Percentiles rank a stretch among this genome's conserved stretches.
These are phyloP conservation scores for Ricordea florida DNA, from an alignment of 92 coral and sea anemone species.

Conservation along the genomic window DNA sequence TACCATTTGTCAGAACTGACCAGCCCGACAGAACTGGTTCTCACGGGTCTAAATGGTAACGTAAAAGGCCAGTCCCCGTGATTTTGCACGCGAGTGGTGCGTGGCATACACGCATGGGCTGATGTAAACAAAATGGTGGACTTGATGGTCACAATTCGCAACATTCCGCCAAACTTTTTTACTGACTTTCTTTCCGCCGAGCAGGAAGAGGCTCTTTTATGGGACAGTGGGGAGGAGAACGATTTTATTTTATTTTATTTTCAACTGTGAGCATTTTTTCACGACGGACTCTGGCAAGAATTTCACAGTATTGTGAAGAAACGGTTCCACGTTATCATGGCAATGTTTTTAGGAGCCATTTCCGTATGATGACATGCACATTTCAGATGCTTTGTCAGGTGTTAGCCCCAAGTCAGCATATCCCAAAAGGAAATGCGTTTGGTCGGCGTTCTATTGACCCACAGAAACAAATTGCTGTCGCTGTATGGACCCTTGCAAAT, in stretches of 20 bases:
- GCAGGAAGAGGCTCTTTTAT: not conserved
- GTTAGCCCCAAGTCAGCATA: conserved; percentile 18
- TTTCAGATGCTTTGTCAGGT: conserved; percentile 20
- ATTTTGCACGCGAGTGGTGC: too few relatives aligned
- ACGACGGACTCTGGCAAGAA: not conserved
- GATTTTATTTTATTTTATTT: not conserved
- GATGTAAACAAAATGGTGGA: not conserved
- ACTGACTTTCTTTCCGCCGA: not conserved
- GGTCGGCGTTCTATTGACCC: conserved; percentile 9
- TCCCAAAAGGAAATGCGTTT: conserved; percentile 36
- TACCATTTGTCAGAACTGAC: not conserved
- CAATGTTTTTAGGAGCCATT: conserved; percentile 11
- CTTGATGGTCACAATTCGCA: not conserved
- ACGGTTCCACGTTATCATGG: conserved; percentile 5
- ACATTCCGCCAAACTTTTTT: not conserved
- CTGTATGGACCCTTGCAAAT: too few relatives aligned
- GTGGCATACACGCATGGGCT: not conserved
- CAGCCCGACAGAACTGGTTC: not conserved
- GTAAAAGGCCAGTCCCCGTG: too few relatives aligned
- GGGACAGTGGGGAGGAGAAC: too few relatives aligned
- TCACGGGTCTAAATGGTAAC: not conserved
- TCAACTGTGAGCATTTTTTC: not conserved
- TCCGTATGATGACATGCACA: not conserved
- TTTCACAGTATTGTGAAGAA: conserved; percentile 1
- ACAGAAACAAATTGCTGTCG: conserved; percentile 2